Percentiles rank a stretch among this genome's conserved stretches.
Evolutionary conservation across 2,113 vertebrate species (phyloP).

Genomic region (Galeopterus variegatus): DNA sequence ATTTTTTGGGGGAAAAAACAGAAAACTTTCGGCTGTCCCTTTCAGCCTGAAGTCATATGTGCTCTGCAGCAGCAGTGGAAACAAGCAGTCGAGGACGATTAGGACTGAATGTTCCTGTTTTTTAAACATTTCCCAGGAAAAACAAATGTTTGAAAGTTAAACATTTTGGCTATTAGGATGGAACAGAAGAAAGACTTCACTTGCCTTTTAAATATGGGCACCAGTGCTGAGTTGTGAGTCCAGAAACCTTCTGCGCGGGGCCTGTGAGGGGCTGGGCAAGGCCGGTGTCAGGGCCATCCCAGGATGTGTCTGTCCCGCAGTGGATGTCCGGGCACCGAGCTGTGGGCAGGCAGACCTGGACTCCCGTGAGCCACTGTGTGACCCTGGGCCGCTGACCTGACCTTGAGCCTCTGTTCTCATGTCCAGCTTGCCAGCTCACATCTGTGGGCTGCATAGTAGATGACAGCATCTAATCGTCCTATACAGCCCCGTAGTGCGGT

Average conservation of each 20-base stretch:
- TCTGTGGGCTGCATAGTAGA: not conserved
- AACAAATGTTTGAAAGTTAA: constrained; percentile 77
- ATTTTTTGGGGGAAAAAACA: fast-evolving
- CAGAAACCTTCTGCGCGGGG: not conserved
- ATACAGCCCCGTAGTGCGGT: fast-evolving
- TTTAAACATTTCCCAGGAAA: constrained; percentile 78
- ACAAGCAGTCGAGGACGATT: not conserved
- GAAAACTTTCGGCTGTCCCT: not conserved
- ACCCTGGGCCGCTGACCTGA: not conserved
- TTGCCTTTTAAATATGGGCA: constrained; percentile 75
- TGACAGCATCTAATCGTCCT: too few species aligned
- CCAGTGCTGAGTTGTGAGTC: not conserved
- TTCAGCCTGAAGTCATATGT: fast-evolving
- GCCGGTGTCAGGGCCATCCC: fast-evolving
- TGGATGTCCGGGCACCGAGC: not conserved
- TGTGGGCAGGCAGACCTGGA: too few species aligned
- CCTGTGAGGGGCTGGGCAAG: fast-evolving
- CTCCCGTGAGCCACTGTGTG: not conserved
- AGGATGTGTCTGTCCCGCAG: not conserved
- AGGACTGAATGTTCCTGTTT: constrained; percentile 70
- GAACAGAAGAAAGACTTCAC: constrained; percentile 72
- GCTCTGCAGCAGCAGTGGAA: not conserved
- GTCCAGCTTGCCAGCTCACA: not conserved
- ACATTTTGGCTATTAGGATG: constrained; percentile 80
- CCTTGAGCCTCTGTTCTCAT: too few species aligned